Evolutionary conservation across 2,113 vertebrate species (phyloP).

Genomic region (Istiophorus platypterus): DNA sequence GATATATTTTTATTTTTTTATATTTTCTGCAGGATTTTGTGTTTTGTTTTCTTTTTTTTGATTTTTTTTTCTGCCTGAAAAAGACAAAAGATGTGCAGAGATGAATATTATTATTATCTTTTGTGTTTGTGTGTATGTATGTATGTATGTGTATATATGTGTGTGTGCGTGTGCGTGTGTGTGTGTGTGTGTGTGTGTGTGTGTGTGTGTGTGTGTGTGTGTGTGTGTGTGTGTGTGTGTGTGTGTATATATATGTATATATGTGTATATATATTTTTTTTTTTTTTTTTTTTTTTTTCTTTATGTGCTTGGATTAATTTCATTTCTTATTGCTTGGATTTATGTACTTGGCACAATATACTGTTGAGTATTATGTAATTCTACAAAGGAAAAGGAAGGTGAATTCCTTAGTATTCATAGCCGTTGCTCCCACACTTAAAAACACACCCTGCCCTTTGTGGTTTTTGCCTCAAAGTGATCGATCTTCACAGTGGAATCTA

Average conservation of each 20-base stretch:
- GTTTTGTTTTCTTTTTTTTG: too few relatives aligned
- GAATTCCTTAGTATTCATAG: slow-evolving; percentile 18
- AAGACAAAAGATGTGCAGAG: not conserved
- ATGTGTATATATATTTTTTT: too few relatives aligned
- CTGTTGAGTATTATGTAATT: slow-evolving; percentile 31
- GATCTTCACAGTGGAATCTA: slow-evolving; percentile 65
- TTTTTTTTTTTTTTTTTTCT: not conserved
- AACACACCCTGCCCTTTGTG: slow-evolving; percentile 34
- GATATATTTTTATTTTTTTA: too few relatives aligned
- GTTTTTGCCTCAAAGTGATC: slow-evolving; percentile 50
- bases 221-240: too few relatives aligned
- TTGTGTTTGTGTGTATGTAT: too few relatives aligned
- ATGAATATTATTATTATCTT: too few relatives aligned
- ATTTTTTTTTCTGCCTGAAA: not conserved
- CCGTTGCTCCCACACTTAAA: slow-evolving; percentile 9
- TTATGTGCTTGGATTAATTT: slow-evolving; percentile 10
- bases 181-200: too few relatives aligned
- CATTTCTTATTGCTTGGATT: slow-evolving; percentile 35
- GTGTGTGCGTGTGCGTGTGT: too few relatives aligned
- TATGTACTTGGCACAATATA: slow-evolving; percentile 12
- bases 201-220: too few relatives aligned
- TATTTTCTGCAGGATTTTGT: slow-evolving; percentile 5
- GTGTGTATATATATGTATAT: too few relatives aligned
- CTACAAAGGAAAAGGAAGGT: slow-evolving; percentile 19
- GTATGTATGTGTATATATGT: too few relatives aligned